Conservation (phyloP, 1,140 invertebrate genomes). For the Zophobas atratus region DNA sequence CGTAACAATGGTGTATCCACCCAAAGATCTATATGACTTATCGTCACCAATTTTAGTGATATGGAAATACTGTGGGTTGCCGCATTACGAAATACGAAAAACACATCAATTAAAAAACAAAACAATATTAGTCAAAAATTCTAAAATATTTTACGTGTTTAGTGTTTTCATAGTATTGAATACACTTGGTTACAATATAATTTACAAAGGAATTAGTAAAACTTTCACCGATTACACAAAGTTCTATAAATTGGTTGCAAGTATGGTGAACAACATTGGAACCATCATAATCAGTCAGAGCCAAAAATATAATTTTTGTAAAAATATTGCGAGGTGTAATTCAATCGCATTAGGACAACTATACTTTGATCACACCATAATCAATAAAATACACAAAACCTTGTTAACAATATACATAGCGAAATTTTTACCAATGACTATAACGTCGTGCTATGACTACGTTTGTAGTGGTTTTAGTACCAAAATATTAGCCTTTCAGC, state of each 20-base stretch:
- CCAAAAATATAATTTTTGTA: not conserved
- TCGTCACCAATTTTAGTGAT: not conserved
- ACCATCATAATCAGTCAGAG: not conserved
- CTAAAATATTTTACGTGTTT: too few species aligned
- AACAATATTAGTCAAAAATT: too few species aligned
- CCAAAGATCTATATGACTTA: not conserved
- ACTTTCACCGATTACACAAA: too few species aligned
- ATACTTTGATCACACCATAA: not conserved
- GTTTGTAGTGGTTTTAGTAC: not conserved
- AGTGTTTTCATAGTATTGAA: too few species aligned
- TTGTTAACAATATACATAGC: not conserved
- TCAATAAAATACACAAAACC: not conserved
- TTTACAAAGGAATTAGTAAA: too few species aligned
- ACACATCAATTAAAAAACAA: too few species aligned
- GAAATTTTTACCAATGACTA: not conserved
- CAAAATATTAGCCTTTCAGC: not conserved
- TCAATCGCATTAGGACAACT: not conserved
- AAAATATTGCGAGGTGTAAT: not conserved
- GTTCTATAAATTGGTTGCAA: too few species aligned
- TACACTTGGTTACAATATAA: too few species aligned
- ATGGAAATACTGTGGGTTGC: not conserved
- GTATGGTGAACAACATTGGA: too few species aligned
- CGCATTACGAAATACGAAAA: too few species aligned
- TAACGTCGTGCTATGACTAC: not conserved
- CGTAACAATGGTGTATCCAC: not conserved